Evolutionary conservation across 2,113 vertebrate species (phyloP).

Genomic region (Psophia crepitans): DNA sequence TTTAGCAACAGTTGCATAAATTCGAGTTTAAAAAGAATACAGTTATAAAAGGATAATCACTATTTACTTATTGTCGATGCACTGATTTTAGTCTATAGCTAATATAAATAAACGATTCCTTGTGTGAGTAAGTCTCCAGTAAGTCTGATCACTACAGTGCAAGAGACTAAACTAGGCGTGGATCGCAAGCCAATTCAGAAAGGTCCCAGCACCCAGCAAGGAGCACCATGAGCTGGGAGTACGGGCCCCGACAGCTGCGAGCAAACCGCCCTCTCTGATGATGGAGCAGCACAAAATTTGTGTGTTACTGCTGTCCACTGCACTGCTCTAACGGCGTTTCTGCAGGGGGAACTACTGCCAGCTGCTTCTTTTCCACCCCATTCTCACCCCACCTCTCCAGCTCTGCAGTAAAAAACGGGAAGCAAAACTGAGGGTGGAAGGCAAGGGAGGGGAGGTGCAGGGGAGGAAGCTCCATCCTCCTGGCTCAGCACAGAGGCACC

Average conservation of each 20-base stretch:
- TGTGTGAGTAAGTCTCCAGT: too few relatives aligned
- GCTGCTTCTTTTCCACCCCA: too few relatives aligned
- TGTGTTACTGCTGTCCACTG: background rate
- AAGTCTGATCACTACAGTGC: background rate
- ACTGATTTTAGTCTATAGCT: background rate
- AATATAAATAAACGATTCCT: background rate
- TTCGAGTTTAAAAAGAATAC: background rate
- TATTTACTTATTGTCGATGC: background rate
- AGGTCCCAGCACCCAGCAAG: too few relatives aligned
- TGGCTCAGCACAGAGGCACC: background rate
- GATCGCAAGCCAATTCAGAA: background rate
- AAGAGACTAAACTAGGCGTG: background rate
- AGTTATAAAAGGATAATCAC: background rate
- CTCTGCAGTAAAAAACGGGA: background rate
- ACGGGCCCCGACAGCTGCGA: fast-evolving
- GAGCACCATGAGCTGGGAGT: background rate
- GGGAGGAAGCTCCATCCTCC: background rate
- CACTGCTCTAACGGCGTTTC: background rate
- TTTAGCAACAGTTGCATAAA: background rate
- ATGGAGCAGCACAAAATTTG: background rate
- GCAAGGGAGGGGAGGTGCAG: background rate
- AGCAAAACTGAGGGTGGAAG: background rate
- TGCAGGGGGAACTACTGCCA: background rate
- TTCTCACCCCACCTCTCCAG: background rate
- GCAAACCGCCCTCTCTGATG: background rate